Evolutionary conservation across 2,113 vertebrate species (phyloP), one percentile per base, ranked within the genome.

Genomic region (Pachyramphus minor): DNA sequence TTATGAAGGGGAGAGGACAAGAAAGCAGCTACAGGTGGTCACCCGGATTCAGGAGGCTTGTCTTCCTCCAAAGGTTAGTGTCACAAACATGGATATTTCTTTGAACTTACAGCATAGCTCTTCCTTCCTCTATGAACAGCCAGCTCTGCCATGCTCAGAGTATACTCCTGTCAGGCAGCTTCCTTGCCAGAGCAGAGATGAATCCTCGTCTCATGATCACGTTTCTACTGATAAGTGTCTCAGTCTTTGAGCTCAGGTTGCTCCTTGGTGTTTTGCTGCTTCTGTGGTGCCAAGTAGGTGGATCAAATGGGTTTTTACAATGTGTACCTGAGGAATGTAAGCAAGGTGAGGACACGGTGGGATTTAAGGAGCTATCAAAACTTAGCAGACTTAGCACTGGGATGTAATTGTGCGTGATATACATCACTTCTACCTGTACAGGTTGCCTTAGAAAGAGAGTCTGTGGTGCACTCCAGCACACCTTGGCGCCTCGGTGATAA

Each of bases 401-500:
- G 30, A 50, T 64, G 20, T 60, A 50, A 27, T 25, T 14, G 24
- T 20, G 17, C 1, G 0, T 63, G 64, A 49, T 5, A 22, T 73
- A 41, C 45, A 83, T 62, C 60, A 39, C 30, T 33, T 71, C 76
- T 24, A 1, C 17, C 23, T 66, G 33, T 63, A 42, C 27, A 42
- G 66, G 31, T 9, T 50, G 17, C 42, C 67, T 71, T 67, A 44
- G 28, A 49, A 49, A 41, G 55, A 15, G 60, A 81, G 18, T 28
- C n/a, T 20, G 8, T 30, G 21, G 9, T n/a, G 16, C 2, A 1
- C 20, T 56, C 67, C 62, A 79, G 45, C 56, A 45, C 28, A 37
- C 41, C 33, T 47, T 1, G 0, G 31, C 4, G 1, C 23, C 37
- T 24, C 4, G 18, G 41, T 31, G 45, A 8, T 15, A 31, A 42